Evolutionary conservation across 1,140 invertebrate species (phyloP), one percentile per base, ranked within the genome.

Genomic region (Trichoplusia ni): DNA sequence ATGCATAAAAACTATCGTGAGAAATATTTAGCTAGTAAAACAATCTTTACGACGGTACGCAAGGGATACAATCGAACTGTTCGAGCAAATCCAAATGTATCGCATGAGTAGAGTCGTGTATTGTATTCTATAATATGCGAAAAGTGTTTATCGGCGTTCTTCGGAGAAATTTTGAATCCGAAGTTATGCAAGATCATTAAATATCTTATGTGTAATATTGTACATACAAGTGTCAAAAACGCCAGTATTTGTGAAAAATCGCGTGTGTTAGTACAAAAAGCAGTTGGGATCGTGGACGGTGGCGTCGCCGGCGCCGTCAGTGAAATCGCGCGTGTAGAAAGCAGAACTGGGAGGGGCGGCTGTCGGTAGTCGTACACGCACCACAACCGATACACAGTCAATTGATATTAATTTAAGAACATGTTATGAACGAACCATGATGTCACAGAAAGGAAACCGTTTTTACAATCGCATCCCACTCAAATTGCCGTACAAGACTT

Each of bases 281-380:
- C 37, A 79, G 53, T 71, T 64, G 63, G 35, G 7, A 44, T 13
- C 54, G 54, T 42, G 69, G 71, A 61, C 46, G 49, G 25, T 21
- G 54, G 31, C 47, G 40, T 54, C 74, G 63, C 63, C 44, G 60
- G 69, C 73, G 69, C 65, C 61, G 73, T 69, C 77, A 83, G 86
- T 84, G 86, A 86, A 89, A 89, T 86, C 84, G 82, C 78, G 84
- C 85, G 83, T 78, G 72, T 89, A 89, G 86, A 89, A 89, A 89
- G 86, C 86, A 86, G 84, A 86, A 82, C 84, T 80, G 74, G 74
- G 73, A 77, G 76, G 80, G 71, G 74, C 64, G 38, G 54, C 27
- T 37, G 56, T 18, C 56, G 37, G 38, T 60, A 37, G 31, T 33
- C 38, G 18, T 64, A 64, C 68, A 66, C 66, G 67, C 60, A 71